Evolutionary conservation across 2,888 invertebrate species (phyloP).

Genomic region (Sthenelais limicola): DNA sequence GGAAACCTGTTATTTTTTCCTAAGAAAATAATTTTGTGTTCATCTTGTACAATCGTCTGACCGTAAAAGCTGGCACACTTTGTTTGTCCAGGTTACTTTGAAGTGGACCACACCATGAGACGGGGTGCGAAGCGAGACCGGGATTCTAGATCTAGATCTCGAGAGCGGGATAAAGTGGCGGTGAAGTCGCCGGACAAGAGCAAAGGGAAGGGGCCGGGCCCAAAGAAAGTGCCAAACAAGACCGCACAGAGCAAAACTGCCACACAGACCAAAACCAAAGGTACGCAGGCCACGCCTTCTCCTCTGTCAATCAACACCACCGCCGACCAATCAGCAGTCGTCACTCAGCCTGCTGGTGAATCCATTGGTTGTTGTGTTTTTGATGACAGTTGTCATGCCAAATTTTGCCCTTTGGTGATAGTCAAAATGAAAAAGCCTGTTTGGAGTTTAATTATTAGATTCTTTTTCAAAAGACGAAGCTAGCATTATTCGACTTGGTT

Average conservation of each 20-base stretch:
- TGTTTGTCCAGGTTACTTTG: conserved; percentile 43
- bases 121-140: conserved; percentile 37
- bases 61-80: conserved; percentile 29
- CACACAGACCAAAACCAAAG: conserved; percentile 43
- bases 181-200: conserved; percentile 45
- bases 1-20: too few species aligned
- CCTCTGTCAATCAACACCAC: conserved; percentile 32
- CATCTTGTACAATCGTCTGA: conserved; percentile 15
- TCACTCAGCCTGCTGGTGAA: conserved; percentile 9
- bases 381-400: conserved; percentile 38
- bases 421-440: conserved; percentile 37
- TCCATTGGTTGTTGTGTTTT: conserved; percentile 39
- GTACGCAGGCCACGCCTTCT: conserved; percentile 38
- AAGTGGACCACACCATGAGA: conserved; percentile 41
- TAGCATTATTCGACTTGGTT: too few species aligned
- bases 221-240: conserved; percentile 47
- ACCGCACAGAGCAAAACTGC: conserved; percentile 38
- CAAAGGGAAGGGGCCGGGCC: conserved; percentile 42
- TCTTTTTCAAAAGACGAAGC: conserved; percentile 32
- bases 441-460: conserved; percentile 34
- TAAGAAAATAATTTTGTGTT: too few species aligned
- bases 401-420: conserved; percentile 39
- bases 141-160: conserved; percentile 46
- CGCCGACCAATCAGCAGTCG: conserved; percentile 17
- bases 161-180: conserved; percentile 45